Evolutionary conservation across 2,888 invertebrate species (phyloP).

Genomic region (Orchesellides sinensis): DNA sequence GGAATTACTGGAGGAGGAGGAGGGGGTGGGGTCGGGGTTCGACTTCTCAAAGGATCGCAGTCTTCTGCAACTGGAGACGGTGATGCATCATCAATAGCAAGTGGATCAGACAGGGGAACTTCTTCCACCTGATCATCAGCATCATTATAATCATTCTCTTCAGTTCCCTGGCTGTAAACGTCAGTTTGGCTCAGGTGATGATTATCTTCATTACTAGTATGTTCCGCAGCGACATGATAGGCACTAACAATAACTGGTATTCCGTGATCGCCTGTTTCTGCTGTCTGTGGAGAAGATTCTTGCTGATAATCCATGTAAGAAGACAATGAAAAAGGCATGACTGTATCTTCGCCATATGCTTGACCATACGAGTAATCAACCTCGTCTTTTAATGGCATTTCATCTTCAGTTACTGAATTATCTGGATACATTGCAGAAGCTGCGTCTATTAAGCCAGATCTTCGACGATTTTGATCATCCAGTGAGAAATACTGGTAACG

Average conservation of each 20-base stretch:
- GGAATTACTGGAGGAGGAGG: slow-evolving; percentile 20
- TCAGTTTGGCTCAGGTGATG: not conserved
- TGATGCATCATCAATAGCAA: slow-evolving; percentile 51
- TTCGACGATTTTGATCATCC: not conserved
- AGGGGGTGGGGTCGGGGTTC: not conserved
- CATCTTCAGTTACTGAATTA: slow-evolving; percentile 8
- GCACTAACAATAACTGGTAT: slow-evolving; percentile 56
- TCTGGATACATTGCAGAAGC: slow-evolving; percentile 18
- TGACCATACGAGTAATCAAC: not conserved
- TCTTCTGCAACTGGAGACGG: slow-evolving; percentile 5
- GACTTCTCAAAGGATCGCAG: slow-evolving; percentile 25
- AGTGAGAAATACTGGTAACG: slow-evolving; percentile 55
- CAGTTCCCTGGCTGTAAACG: not conserved
- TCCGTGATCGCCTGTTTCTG: slow-evolving; percentile 13
- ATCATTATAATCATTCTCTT: not conserved
- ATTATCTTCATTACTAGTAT: not conserved
- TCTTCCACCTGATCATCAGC: slow-evolving; percentile 32
- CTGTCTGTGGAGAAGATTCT: not conserved
- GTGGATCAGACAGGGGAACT: slow-evolving; percentile 44
- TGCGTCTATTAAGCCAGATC: not conserved
- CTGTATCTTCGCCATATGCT: slow-evolving; percentile 30
- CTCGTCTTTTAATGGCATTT: not conserved
- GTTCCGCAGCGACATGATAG: slow-evolving; percentile 34
- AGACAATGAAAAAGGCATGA: slow-evolving; percentile 38
- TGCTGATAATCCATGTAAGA: slow-evolving; percentile 49